A percentile compares a stretch with the other conserved stretches of the same genome.
Conservation (phyloP, 2,888 invertebrate species). For the Bhutanitis thaidina region DNA sequence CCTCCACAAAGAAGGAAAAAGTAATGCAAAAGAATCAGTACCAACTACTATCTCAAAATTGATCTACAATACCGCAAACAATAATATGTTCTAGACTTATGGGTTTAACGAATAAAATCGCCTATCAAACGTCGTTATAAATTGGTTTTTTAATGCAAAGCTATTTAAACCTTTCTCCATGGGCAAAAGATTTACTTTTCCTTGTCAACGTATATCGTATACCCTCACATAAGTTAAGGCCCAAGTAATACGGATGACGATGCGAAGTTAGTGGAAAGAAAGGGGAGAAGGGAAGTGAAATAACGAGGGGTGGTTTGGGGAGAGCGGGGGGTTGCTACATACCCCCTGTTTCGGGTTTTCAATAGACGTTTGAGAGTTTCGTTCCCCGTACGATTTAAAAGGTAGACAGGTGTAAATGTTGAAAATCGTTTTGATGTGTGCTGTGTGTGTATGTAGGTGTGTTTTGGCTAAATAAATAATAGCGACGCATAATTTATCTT, state of each 20-base stretch:
- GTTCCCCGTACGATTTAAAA: conserved; percentile 62
- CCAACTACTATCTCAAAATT: conserved; percentile 76
- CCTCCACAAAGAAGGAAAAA: conserved; percentile 76
- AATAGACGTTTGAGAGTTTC: conserved; percentile 75
- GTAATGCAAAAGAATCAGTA: conserved; percentile 78
- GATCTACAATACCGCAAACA: conserved; percentile 48
- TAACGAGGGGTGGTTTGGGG: conserved; percentile 50
- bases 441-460: conserved; percentile 5
- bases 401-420: conserved; percentile 57
- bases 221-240: conserved; percentile 76
- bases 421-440: background rate
- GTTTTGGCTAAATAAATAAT: conserved; percentile 7
- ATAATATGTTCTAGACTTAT: conserved; percentile 30
- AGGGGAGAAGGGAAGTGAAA: conserved; percentile 67
- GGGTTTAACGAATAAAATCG: conserved; percentile 38
- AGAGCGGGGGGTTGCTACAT: conserved; percentile 33
- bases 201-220: conserved; percentile 33
- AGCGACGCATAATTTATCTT: background rate
- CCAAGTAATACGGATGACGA: conserved; percentile 78
- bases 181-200: conserved; percentile 30
- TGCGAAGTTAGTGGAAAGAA: conserved; percentile 78
- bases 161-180: conserved; percentile 27
- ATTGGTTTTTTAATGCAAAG: conserved; percentile 51
- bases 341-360: conserved; percentile 77
- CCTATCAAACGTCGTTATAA: conserved; percentile 37